These are phyloP conservation scores for Limnephilus auricula DNA, from an alignment of 2,888 invertebrate genomes.

Conservation along the genomic window DNA sequence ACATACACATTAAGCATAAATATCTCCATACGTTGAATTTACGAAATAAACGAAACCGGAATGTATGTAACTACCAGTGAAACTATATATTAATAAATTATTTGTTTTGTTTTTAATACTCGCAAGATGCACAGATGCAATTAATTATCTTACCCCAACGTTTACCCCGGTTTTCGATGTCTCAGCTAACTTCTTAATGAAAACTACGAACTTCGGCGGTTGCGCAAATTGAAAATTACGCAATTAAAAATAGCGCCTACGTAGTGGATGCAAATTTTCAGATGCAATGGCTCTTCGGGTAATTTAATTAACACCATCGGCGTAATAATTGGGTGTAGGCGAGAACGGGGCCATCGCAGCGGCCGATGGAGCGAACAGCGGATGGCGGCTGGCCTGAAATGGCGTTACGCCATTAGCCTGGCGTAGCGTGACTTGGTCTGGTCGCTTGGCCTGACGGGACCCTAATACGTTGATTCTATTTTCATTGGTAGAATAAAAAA, in stretches of 20 bases:
- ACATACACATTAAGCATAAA: too few species aligned
- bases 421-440: constrained; percentile 14
- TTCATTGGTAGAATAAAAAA: background rate
- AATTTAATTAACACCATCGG: constrained; percentile 39
- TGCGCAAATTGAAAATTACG: constrained; percentile 24
- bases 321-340: constrained; percentile 40
- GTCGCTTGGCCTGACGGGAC: background rate
- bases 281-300: constrained; percentile 31
- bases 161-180: background rate
- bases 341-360: constrained; percentile 3
- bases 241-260: constrained; percentile 6
- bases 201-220: background rate
- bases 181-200: background rate
- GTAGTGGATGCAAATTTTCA: constrained; percentile 4
- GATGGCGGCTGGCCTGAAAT: constrained; percentile 10
- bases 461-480: background rate
- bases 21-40: too few species aligned
- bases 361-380: constrained; percentile 28
- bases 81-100: too few species aligned
- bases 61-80: too few species aligned
- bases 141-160: background rate
- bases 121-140: too few species aligned
- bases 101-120: too few species aligned
- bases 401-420: constrained; percentile 40
- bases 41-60: too few species aligned